Percentiles rank a stretch among this genome's conserved stretches.
Evolutionary conservation across 2,797 vertebrate species (phyloP).

Genomic region (Heteromormyrus szaboi): DNA sequence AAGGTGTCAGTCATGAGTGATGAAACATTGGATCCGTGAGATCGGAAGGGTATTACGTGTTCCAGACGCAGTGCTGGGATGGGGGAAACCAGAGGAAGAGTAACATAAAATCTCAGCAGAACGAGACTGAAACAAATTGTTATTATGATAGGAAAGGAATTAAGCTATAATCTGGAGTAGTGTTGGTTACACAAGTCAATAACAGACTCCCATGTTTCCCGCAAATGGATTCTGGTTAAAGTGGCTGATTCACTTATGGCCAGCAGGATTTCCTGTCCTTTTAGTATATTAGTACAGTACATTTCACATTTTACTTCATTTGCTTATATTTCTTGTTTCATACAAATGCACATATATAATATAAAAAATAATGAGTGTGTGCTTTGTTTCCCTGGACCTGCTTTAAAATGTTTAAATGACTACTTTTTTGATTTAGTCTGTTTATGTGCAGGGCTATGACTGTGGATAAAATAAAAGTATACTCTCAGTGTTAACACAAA

Average conservation of each 20-base stretch:
- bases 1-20: constrained; percentile 51
- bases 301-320: constrained; percentile 44
- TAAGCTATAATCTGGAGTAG: constrained; percentile 57
- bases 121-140: constrained; percentile 59
- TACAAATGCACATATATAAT: background rate
- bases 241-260: constrained; percentile 48
- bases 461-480: background rate
- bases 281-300: constrained; percentile 45
- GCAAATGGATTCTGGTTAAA: constrained; percentile 33
- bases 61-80: constrained; percentile 32
- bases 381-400: background rate
- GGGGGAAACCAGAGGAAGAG: constrained; percentile 5
- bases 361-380: background rate
- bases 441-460: background rate
- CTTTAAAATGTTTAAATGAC: background rate
- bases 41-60: constrained; percentile 42
- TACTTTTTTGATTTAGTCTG: background rate
- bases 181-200: constrained; percentile 46
- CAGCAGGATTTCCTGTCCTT: constrained; percentile 55
- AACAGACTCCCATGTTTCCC: constrained; percentile 26
- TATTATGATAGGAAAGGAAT: constrained; percentile 62
- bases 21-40: constrained; percentile 41
- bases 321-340: constrained; percentile 20
- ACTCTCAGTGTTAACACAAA: background rate
- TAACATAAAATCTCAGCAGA: constrained; percentile 3